These are phyloP conservation scores for Zelostemma sp. DNA, from an alignment of 1,140 invertebrate species.

Conservation along the genomic window DNA sequence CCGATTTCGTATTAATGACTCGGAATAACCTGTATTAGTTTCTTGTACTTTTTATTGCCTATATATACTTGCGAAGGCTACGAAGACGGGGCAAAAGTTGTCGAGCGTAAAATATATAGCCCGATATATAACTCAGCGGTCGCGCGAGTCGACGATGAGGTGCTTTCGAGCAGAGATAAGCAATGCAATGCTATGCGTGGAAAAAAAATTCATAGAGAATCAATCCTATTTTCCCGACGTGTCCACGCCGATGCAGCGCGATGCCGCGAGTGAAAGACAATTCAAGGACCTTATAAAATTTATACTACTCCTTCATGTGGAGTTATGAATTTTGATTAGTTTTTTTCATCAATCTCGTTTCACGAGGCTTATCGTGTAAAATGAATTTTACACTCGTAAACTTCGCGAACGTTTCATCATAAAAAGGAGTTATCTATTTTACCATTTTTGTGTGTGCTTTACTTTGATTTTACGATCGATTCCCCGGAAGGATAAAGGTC, in stretches of 20 bases:
- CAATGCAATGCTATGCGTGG: constrained; percentile 22
- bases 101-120: constrained; percentile 38
- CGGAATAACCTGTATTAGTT: constrained; percentile 12
- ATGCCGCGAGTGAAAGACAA: constrained; percentile 35
- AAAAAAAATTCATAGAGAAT: constrained; percentile 28
- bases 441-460: not conserved
- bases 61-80: constrained; percentile 25
- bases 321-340: constrained; percentile 36
- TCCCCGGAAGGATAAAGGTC: not conserved
- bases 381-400: constrained; percentile 22
- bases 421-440: not conserved
- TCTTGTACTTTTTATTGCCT: constrained; percentile 15
- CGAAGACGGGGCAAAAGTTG: constrained; percentile 41
- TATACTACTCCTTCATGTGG: constrained; percentile 14
- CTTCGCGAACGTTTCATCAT: constrained; percentile 3
- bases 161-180: constrained; percentile 34
- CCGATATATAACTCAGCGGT: constrained; percentile 19
- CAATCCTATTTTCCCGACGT: constrained; percentile 26
- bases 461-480: constrained; percentile 1
- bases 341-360: constrained; percentile 12
- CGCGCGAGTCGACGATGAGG: constrained; percentile 25
- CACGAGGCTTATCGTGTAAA: constrained; percentile 13
- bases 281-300: constrained; percentile 35
- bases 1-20: constrained; percentile 6
- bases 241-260: not conserved